Conservation (phyloP, 2,888 invertebrate genomes). For the Hecatera dysodea region DNA sequence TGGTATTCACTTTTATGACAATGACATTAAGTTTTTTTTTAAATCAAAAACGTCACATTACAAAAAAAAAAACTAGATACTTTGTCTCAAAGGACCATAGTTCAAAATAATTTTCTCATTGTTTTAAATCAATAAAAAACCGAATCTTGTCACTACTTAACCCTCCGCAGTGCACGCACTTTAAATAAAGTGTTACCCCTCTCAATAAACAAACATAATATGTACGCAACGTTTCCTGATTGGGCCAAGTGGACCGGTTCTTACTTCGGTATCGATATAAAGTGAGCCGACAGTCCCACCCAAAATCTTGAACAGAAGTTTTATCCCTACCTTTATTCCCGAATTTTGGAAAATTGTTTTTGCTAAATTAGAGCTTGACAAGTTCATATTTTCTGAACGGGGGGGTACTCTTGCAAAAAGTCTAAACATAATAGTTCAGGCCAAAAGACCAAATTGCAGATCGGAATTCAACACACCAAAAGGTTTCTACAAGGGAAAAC, state of each 20-base stretch:
- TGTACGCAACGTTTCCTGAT: constrained; percentile 69
- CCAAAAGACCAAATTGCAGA: not conserved
- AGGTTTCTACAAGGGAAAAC: not conserved
- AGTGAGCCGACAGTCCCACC: constrained; percentile 45
- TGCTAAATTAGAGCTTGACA: not conserved
- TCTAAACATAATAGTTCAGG: not conserved
- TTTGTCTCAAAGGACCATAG: not conserved
- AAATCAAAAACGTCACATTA: not conserved
- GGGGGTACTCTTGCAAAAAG: not conserved
- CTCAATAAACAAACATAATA: constrained; percentile 61
- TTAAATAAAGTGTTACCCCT: constrained; percentile 61
- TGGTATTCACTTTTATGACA: constrained; percentile 31
- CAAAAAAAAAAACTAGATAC: not conserved
- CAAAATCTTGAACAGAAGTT: constrained; percentile 38
- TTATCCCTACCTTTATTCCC: not conserved
- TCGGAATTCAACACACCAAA: not conserved
- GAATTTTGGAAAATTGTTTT: not conserved
- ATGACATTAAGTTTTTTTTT: not conserved
- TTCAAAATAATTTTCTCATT: constrained; percentile 39
- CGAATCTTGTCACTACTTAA: constrained; percentile 43
- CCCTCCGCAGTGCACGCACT: constrained; percentile 49
- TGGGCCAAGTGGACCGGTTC: constrained; percentile 69
- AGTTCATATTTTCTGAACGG: not conserved
- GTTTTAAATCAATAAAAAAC: constrained; percentile 32
- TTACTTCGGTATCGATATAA: constrained; percentile 50